Evolutionary conservation across 53 echinoderm and acorn worm genomes (phyloP).

Genomic region (Stichopus horrens): DNA sequence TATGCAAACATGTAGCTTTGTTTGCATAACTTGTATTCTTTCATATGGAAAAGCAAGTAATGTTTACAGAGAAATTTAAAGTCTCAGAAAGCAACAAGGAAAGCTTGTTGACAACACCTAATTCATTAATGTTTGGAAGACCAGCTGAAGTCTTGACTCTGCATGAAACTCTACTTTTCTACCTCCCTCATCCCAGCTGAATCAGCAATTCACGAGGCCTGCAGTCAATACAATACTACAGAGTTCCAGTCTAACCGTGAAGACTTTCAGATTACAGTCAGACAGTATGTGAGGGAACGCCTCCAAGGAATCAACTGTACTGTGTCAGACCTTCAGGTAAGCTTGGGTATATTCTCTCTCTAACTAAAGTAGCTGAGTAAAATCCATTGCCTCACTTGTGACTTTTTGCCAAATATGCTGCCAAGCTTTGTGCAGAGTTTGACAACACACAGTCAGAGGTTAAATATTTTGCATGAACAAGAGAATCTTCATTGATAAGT

Average conservation of each 20-base stretch:
- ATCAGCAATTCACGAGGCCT: conserved; percentile 75
- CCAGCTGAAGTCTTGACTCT: background rate
- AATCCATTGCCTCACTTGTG: too few relatives aligned
- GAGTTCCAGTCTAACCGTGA: conserved; percentile 70
- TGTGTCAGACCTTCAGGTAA: conserved; percentile 71
- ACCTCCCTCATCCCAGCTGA: conserved; percentile 48
- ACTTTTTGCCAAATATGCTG: too few relatives aligned
- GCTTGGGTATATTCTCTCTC: background rate
- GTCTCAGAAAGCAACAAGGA: too few relatives aligned
- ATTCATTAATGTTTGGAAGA: background rate
- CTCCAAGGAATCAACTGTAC: conserved; percentile 55
- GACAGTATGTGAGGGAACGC: conserved; percentile 56
- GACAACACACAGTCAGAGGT: too few relatives aligned
- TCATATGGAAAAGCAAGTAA: too few relatives aligned
- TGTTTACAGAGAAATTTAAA: too few relatives aligned
- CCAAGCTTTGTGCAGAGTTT: too few relatives aligned
- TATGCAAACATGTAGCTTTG: too few relatives aligned
- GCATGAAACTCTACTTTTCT: background rate
- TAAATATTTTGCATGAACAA: too few relatives aligned
- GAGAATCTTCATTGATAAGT: too few relatives aligned
- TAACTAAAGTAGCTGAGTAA: background rate
- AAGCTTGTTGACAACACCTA: background rate
- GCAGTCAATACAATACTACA: conserved; percentile 77
- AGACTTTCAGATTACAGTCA: conserved; percentile 62
- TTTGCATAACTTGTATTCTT: too few relatives aligned